These are phyloP conservation scores for Empis stercorea DNA, from an alignment of 2,888 invertebrate genomes.

Conservation along the genomic window DNA sequence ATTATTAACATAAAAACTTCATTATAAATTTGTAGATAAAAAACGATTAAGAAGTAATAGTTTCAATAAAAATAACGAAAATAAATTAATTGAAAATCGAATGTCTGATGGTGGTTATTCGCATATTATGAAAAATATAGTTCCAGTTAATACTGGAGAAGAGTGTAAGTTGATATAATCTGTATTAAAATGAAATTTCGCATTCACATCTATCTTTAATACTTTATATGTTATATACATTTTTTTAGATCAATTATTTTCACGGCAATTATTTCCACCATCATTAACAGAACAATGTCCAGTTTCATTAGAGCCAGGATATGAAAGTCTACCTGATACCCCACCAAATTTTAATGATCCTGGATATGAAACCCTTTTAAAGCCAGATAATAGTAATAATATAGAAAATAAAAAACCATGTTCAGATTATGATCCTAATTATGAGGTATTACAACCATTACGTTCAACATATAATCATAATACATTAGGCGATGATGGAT, in stretches of 20 bases:
- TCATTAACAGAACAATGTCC: conserved; percentile 11
- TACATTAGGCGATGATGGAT: conserved; percentile 27
- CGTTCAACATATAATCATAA: conserved; percentile 18
- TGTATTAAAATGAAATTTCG: too few relatives aligned
- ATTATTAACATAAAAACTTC: conserved; percentile 20
- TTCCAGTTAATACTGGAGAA: too few relatives aligned
- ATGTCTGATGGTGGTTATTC: conserved; percentile 28
- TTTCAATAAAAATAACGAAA: conserved; percentile 39
- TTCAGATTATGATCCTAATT: conserved; percentile 62
- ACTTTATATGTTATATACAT: too few relatives aligned
- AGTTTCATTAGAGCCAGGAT: conserved; percentile 20
- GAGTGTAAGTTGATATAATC: too few relatives aligned
- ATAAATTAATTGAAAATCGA: conserved; percentile 25
- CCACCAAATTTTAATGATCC: conserved; percentile 52
- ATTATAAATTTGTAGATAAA: conserved; percentile 32
- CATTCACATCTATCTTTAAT: too few relatives aligned
- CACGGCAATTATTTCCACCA: conserved; percentile 8
- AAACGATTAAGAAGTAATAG: conserved; percentile 34
- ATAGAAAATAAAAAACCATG: conserved; percentile 31
- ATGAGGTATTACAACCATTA: conserved; percentile 53
- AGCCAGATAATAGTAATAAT: conserved; percentile 18
- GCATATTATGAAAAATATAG: too few relatives aligned
- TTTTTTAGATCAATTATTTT: neutral
- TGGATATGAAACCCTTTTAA: conserved; percentile 54
- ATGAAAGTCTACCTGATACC: conserved; percentile 34